phyloP scores from a whole-genome alignment of 2,113 vertebrate genomes.

The Strigops habroptila region DNA sequence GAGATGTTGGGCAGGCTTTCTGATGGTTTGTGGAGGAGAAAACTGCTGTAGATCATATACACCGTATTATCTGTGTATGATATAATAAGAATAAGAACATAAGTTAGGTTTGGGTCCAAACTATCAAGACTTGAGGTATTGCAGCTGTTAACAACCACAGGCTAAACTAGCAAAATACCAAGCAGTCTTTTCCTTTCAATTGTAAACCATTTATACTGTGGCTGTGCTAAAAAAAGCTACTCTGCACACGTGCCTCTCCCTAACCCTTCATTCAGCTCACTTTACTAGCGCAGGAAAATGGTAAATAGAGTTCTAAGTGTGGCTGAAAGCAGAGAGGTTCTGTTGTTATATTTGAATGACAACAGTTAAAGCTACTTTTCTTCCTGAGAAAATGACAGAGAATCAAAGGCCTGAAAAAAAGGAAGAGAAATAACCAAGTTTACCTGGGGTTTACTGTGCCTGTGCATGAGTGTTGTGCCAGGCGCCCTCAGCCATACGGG shows the following conservation, averaged over 20 bases:
- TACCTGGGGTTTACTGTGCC: neutral
- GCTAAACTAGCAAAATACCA: neutral
- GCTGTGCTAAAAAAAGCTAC: neutral
- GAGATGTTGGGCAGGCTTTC: neutral
- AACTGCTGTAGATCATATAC: neutral
- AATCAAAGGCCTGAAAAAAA: neutral
- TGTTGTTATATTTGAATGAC: neutral
- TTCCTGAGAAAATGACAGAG: neutral
- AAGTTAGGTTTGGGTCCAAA: neutral
- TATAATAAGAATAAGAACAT: neutral
- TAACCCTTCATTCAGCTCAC: neutral
- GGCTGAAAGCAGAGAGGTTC: neutral
- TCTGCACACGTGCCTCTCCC: neutral
- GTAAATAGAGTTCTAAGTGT: neutral
- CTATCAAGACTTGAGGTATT: neutral
- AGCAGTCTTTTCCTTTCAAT: neutral
- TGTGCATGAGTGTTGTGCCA: neutral
- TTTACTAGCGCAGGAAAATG: neutral
- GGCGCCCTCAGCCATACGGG: fast-evolving
- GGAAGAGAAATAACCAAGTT: neutral
- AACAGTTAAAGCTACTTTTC: neutral
- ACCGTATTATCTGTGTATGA: neutral
- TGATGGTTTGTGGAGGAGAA: neutral
- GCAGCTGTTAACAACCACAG: neutral
- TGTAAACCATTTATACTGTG: neutral